A percentile compares a stretch with the other conserved stretches of the same genome.
Evolutionary conservation across 2,113 vertebrate species (phyloP).

Genomic region (Colaptes auratus): DNA sequence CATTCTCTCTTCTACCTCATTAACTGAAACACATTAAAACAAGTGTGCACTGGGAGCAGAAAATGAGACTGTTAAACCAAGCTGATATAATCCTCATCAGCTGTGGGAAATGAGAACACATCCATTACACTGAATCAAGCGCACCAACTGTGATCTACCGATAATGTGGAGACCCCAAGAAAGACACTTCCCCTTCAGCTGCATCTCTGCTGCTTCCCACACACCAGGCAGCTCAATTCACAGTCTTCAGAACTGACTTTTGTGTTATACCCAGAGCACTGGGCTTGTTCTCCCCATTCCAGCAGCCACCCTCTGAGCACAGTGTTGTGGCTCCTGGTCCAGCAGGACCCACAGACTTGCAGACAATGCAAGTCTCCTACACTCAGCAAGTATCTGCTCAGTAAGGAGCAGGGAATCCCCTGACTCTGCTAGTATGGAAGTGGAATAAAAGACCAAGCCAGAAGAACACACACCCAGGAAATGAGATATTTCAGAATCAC

Average conservation of each 20-base stretch:
- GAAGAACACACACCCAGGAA: background rate
- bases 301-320: background rate
- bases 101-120: conserved; percentile 74
- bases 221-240: background rate
- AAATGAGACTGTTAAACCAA: conserved; percentile 82
- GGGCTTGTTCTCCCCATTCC: background rate
- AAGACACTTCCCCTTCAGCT: background rate
- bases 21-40: conserved; percentile 84
- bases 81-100: conserved; percentile 81
- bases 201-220: background rate
- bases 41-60: conserved; percentile 79
- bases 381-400: background rate
- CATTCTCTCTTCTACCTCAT: conserved; percentile 82
- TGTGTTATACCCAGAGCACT: background rate
- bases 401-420: background rate
- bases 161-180: conserved; percentile 1
- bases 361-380: accelerated
- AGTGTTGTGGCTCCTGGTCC: background rate
- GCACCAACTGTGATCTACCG: background rate
- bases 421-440: background rate
- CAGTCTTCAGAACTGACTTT: background rate
- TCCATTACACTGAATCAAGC: conserved; percentile 65
- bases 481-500: accelerated
- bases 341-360: too few species aligned
- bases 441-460: background rate